Base-by-base conservation (phyloP, 1,140 invertebrate genomes). In the Drosophila watanabei region DNA sequence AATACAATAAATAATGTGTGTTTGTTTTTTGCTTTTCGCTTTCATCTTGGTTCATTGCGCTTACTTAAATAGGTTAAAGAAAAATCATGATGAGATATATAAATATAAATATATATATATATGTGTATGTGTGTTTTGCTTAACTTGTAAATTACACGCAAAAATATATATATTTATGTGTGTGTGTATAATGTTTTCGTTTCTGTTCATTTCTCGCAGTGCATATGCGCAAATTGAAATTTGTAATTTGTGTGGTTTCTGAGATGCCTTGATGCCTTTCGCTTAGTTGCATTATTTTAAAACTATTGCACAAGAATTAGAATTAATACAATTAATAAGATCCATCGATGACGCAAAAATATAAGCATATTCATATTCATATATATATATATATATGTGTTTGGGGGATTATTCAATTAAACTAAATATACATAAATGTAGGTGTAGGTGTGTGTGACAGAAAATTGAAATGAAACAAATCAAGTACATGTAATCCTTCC, bases 231-330 rank as follows among this genome's bases (percentile, higher is more conserved):
- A 83, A 87, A 83, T 75, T 84, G 78, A 80, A 89, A 88, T 84
- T 71, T 69, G 20, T 68, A 69, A 75, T 82, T 82, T 82, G 79
- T 73, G 68, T 71, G 72, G 57, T 65, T 62, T 65, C 58, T 88
- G 84, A 86, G 83, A 86, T 86, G 70, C 83, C 75, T 68, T 82
- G 80, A 80, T 83, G 80, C 64, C 72, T 54, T 77, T 49, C 3
- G 77, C 49, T 80, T 51, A 72, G 49, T 82, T 79, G 84, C 84
- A 88, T 69, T 81, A 88, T 65, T 81, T 87, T 82, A 88, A 87
- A 88, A 88, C 85, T 88, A 88, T 88, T 88, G 85, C 85, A 88
- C 85, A 88, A 84, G 77, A 84, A 73, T 89, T 89, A 88, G 57
- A 88, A 84, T 79, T 88, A 88, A 70, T 79, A 79, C 58, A 79